These are phyloP conservation scores for Aleiodes alternator DNA, from an alignment of 2,888 invertebrate genomes.

Conservation along the genomic window DNA sequence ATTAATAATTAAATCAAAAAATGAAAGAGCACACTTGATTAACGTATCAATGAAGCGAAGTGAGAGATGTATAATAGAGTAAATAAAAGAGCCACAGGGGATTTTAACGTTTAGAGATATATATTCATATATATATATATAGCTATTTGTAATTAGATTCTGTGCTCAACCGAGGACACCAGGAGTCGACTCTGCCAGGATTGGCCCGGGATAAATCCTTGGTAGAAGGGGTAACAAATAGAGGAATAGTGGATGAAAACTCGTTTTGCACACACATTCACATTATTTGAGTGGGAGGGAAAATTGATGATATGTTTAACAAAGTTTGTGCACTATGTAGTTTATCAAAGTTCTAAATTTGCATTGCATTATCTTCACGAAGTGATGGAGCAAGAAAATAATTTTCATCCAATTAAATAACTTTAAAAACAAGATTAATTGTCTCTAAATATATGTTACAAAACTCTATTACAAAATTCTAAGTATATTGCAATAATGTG, in stretches of 20 bases:
- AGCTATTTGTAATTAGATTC: constrained; percentile 29
- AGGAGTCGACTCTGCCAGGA: not conserved
- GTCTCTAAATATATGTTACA: too few relatives aligned
- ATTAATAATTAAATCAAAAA: constrained; percentile 9
- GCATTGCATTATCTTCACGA: not conserved
- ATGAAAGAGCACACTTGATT: constrained; percentile 19
- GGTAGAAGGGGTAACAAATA: not conserved
- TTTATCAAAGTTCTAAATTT: constrained; percentile 24
- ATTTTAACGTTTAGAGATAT: not conserved
- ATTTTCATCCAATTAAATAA: not conserved
- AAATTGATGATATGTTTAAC: constrained; percentile 2
- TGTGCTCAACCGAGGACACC: constrained; percentile 13
- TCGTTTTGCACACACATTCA: not conserved
- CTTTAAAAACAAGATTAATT: too few relatives aligned
- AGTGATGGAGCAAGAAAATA: not conserved
- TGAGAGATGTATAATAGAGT: not conserved
- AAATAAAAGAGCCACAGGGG: constrained; percentile 28
- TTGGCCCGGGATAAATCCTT: not conserved
- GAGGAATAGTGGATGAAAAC: constrained; percentile 10
- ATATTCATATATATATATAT: constrained; percentile 14
- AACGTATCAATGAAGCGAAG: constrained; percentile 26
- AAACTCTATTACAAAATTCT: too few relatives aligned
- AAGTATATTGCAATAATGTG: too few relatives aligned
- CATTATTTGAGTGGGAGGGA: not conserved
- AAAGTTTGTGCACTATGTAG: constrained; percentile 17